Evolutionary conservation across 2,888 invertebrate species (phyloP).

Genomic region (Drosophila gaucha): DNA sequence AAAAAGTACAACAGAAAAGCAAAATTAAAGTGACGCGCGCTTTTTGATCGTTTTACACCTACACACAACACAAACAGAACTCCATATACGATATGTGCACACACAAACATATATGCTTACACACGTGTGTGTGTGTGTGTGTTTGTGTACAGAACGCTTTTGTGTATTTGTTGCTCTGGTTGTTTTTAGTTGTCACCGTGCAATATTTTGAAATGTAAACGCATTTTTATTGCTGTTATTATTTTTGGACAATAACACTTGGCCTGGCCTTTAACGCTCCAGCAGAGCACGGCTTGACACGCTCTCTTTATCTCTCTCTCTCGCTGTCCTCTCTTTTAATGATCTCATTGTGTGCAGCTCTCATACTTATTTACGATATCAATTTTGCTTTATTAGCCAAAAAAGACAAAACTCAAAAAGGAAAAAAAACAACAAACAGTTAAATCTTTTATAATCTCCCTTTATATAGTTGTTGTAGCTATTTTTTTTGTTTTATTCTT

Average conservation of each 20-base stretch:
- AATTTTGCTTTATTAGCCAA: conserved; percentile 77
- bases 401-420: conserved; percentile 42
- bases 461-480: conserved; percentile 29
- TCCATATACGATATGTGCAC: conserved; percentile 49
- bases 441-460: conserved; percentile 55
- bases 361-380: conserved; percentile 66
- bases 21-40: conserved; percentile 43
- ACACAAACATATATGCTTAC: too few species aligned
- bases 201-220: conserved; percentile 50
- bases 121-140: conserved; percentile 13
- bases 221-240: conserved; percentile 36
- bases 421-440: conserved; percentile 39
- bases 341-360: conserved; percentile 59
- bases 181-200: conserved; percentile 34
- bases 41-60: conserved; percentile 65
- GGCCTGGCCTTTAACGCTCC: conserved; percentile 57
- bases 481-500: conserved; percentile 36
- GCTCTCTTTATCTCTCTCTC: conserved; percentile 10
- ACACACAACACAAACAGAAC: conserved; percentile 35
- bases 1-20: conserved; percentile 17
- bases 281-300: conserved; percentile 57
- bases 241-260: conserved; percentile 47
- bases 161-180: conserved; percentile 12
- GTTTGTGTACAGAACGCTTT: conserved; percentile 14
- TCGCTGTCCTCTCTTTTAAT: conserved; percentile 40